Evolutionary conservation across 2,113 vertebrate species (phyloP).

Genomic region (Percina caprodes): DNA sequence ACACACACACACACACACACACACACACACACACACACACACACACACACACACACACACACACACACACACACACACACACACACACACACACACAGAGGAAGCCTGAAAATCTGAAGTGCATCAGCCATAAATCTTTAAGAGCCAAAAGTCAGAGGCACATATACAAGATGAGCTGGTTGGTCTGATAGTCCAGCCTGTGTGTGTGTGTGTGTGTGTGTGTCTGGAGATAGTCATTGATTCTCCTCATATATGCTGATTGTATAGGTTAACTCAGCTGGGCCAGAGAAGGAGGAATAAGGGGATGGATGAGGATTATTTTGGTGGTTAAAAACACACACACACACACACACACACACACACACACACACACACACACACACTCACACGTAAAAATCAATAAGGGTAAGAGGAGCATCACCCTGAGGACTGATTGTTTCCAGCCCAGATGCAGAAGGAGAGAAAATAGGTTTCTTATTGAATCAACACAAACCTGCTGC

Average conservation of each 20-base stretch:
- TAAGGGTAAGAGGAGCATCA: slow-evolving; percentile 70
- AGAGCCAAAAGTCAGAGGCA: slow-evolving; percentile 12
- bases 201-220: slow-evolving; percentile 24
- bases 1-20: too few relatives aligned
- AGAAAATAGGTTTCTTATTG: slow-evolving; percentile 80
- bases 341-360: slow-evolving; percentile 42
- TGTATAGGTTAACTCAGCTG: slow-evolving; percentile 61
- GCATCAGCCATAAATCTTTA: slow-evolving; percentile 48
- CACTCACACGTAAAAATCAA: slow-evolving; percentile 51
- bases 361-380: slow-evolving; percentile 8
- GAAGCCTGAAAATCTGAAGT: neutral
- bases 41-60: neutral
- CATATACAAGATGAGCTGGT: slow-evolving; percentile 1
- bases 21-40: neutral
- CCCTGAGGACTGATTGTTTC: slow-evolving; percentile 78
- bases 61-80: neutral
- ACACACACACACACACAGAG: neutral
- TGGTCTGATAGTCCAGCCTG: neutral
- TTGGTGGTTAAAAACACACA: slow-evolving; percentile 26
- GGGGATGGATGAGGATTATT: slow-evolving; percentile 66
- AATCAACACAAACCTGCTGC: slow-evolving; percentile 75
- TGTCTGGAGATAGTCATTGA: slow-evolving; percentile 35
- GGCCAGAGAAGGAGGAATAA: slow-evolving; percentile 49
- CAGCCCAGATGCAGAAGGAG: slow-evolving; percentile 70
- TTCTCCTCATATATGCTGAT: slow-evolving; percentile 28